Conservation (phyloP, 1,140 invertebrate species). For the Habropoda laboriosa region DNA sequence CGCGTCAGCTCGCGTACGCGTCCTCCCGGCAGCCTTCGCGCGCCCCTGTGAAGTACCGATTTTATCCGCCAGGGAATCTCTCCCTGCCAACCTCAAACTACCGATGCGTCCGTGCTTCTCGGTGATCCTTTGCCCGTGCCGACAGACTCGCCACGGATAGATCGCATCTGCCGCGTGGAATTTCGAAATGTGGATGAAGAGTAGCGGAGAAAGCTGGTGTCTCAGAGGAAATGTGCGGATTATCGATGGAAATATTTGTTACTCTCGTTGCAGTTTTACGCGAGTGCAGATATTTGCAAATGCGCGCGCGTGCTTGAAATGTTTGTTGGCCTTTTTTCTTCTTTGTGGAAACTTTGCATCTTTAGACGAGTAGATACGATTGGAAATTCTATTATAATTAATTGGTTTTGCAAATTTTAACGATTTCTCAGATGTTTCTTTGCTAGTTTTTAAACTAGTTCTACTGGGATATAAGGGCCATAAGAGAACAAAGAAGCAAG, state of each 20-base stretch:
- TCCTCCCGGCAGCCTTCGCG: constrained; percentile 25
- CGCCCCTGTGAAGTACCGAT: constrained; percentile 44
- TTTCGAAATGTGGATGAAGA: constrained; percentile 3
- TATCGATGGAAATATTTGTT: no score
- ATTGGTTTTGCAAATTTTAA: no score
- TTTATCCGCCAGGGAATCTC: constrained; percentile 66
- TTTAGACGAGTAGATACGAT: no score
- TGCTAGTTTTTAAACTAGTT: no score
- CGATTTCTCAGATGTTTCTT: no score
- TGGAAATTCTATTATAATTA: no score
- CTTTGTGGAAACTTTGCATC: no score
- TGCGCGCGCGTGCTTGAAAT: no score
- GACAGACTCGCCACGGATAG: not conserved
- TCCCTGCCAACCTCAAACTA: not conserved
- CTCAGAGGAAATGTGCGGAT: not conserved
- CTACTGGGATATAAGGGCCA: no score
- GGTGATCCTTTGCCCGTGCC: constrained; percentile 5
- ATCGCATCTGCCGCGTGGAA: constrained; percentile 8
- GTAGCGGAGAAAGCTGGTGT: not conserved
- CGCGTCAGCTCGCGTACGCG: constrained; percentile 67
- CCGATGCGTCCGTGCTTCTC: not conserved
- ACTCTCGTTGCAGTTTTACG: not conserved
- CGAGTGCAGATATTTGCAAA: not conserved
- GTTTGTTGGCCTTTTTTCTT: no score
- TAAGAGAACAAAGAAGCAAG: no score